Evolutionary conservation across 64 coral and sea anemone species (phyloP).

Genomic region (Montipora efflorescens): DNA sequence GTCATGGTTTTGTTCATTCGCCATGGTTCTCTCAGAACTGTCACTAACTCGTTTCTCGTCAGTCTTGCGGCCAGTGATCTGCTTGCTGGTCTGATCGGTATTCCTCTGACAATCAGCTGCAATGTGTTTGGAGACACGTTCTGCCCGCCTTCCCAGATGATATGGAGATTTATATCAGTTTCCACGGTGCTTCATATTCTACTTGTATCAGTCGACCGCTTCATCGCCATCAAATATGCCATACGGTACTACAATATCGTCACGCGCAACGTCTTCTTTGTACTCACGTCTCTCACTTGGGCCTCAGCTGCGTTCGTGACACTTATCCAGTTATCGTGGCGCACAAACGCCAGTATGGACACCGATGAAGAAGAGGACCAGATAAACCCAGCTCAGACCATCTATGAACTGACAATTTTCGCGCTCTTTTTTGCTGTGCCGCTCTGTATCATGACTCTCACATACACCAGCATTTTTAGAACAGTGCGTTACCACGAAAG

Average conservation of each 20-base stretch:
- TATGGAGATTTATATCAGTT: constrained; percentile 67
- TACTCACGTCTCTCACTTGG: constrained; percentile 42
- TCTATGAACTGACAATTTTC: constrained; percentile 9
- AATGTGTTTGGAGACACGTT: neutral
- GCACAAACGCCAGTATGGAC: neutral
- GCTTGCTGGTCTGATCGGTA: constrained; percentile 61
- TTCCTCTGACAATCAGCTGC: constrained; percentile 51
- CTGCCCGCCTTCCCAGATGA: constrained; percentile 6
- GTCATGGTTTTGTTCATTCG: constrained; percentile 54
- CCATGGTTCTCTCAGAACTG: constrained; percentile 52
- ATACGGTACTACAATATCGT: constrained; percentile 71
- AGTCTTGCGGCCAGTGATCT: constrained; percentile 69
- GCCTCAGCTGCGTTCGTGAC: constrained; percentile 11
- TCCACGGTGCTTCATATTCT: constrained; percentile 80
- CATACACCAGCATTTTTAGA: constrained; percentile 39
- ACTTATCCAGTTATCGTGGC: constrained; percentile 67
- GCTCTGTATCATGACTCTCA: constrained; percentile 40
- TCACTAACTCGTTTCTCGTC: constrained; percentile 76
- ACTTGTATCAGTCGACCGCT: constrained; percentile 71
- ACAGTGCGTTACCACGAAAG: constrained; percentile 68
- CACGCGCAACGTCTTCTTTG: constrained; percentile 2
- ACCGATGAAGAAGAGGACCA: neutral
- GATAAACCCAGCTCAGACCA: neutral
- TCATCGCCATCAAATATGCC: constrained; percentile 70
- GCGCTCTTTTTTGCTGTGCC: constrained; percentile 55